phyloP scores from a whole-genome alignment of 2,888 invertebrate genomes.

The Plemyria rubiginata region DNA sequence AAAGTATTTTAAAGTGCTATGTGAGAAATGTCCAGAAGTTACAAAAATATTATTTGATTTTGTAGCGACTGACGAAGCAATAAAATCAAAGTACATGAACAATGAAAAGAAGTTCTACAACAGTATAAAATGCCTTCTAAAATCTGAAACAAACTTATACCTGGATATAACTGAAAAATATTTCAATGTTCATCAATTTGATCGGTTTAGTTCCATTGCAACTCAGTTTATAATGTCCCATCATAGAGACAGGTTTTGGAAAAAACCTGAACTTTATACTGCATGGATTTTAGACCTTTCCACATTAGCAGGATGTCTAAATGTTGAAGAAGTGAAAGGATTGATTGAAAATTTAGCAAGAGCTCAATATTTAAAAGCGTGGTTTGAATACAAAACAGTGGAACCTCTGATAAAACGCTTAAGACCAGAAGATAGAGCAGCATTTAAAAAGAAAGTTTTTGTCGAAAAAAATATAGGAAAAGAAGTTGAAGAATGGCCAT shows the following conservation, averaged over 20 bases:
- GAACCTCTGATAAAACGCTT: slow-evolving; percentile 48
- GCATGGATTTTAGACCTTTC: slow-evolving; percentile 41
- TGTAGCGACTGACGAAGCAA: slow-evolving; percentile 23
- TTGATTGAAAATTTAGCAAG: slow-evolving; percentile 43
- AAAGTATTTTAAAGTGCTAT: slow-evolving; percentile 41
- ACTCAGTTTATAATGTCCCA: slow-evolving; percentile 44
- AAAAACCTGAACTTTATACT: slow-evolving; percentile 48
- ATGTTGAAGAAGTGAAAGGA: slow-evolving; percentile 43
- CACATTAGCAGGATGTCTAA: slow-evolving; percentile 40
- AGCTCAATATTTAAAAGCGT: slow-evolving; percentile 39
- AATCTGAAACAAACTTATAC: slow-evolving; percentile 38
- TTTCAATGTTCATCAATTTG: slow-evolving; percentile 24
- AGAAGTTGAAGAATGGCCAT: slow-evolving; percentile 47
- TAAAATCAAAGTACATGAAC: slow-evolving; percentile 26
- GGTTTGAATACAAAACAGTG: slow-evolving; percentile 44
- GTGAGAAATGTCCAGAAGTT: slow-evolving; percentile 38
- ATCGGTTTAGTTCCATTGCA: slow-evolving; percentile 35
- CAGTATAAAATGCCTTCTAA: slow-evolving; percentile 35
- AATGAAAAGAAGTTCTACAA: slow-evolving; percentile 28
- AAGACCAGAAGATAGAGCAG: slow-evolving; percentile 39
- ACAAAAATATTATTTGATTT: slow-evolving; percentile 39
- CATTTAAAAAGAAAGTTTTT: slow-evolving; percentile 50
- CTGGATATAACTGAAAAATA: slow-evolving; percentile 47
- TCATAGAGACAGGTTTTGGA: slow-evolving; percentile 40
- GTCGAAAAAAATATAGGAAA: slow-evolving; percentile 45